Conservation (phyloP, 2,113 vertebrate species). For the Bombycilla garrulus region DNA sequence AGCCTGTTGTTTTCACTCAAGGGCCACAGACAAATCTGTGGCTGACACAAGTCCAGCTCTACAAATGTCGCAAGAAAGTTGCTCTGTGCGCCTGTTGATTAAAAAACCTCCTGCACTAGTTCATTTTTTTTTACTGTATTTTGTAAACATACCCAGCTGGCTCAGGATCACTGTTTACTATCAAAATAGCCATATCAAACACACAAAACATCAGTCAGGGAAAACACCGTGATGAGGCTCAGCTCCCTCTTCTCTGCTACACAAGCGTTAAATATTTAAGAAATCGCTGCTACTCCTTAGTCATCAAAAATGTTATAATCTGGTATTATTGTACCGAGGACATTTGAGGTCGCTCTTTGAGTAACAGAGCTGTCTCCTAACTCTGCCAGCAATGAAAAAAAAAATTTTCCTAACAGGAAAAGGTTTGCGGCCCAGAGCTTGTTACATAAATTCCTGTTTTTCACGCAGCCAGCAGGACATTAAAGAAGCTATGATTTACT, state of each 20-base stretch:
- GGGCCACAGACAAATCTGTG: background rate
- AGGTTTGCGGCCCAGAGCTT: slow-evolving; percentile 73
- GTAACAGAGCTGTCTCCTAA: slow-evolving; percentile 72
- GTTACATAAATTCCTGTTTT: slow-evolving; percentile 86
- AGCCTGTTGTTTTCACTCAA: background rate
- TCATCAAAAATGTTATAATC: slow-evolving; percentile 75
- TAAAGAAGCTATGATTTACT: slow-evolving; percentile 75
- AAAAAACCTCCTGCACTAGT: slow-evolving; percentile 23
- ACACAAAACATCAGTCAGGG: background rate
- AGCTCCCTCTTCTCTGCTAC: background rate
- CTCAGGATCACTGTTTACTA: slow-evolving; percentile 21
- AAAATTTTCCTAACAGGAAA: slow-evolving; percentile 80
- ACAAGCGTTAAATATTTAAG: slow-evolving; percentile 63
- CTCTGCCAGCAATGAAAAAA: slow-evolving; percentile 75
- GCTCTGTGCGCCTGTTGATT: background rate
- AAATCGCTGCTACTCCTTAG: slow-evolving; percentile 58
- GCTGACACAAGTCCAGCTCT: background rate
- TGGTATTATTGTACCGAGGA: slow-evolving; percentile 74
- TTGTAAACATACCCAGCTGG: slow-evolving; percentile 12
- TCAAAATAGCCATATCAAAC: slow-evolving; percentile 31
- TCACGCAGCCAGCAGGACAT: slow-evolving; percentile 70
- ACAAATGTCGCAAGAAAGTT: slow-evolving; percentile 49
- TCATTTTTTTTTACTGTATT: slow-evolving; percentile 17
- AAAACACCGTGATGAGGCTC: background rate
- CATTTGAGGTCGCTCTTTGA: slow-evolving; percentile 79